phyloP scores from a whole-genome alignment of 2,113 vertebrate genomes.

The Pseudonaja textilis region DNA sequence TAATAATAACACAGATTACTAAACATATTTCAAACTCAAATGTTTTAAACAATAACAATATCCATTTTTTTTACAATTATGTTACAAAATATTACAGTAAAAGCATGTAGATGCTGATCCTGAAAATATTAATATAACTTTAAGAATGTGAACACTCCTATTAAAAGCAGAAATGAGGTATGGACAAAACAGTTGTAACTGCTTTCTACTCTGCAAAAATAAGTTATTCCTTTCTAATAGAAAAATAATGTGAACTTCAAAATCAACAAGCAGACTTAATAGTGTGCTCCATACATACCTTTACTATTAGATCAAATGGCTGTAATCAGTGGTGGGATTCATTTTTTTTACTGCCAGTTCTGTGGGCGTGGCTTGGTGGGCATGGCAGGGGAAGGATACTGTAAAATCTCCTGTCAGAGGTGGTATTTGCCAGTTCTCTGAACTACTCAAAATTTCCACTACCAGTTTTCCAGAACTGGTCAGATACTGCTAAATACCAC shows the following conservation, averaged over 20 bases:
- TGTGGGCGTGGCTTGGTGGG: too few relatives aligned
- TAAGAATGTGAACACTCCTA: not conserved
- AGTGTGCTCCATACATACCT: too few relatives aligned
- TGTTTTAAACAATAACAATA: not conserved
- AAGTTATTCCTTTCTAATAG: not conserved
- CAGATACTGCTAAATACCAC: too few relatives aligned
- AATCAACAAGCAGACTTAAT: not conserved
- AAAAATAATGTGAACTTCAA: not conserved
- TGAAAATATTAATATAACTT: not conserved
- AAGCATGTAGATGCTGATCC: not conserved
- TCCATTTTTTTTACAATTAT: not conserved
- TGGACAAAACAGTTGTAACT: not conserved
- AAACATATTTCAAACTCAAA: constrained; percentile 8
- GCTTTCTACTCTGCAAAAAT: not conserved
- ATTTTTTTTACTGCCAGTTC: too few relatives aligned
- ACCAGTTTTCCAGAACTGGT: too few relatives aligned
- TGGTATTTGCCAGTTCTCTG: too few relatives aligned
- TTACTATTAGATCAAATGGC: too few relatives aligned
- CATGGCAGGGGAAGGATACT: too few relatives aligned
- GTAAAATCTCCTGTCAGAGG: too few relatives aligned
- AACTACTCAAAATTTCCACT: too few relatives aligned
- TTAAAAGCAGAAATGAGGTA: not conserved
- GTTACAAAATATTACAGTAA: constrained; percentile 5
- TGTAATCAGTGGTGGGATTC: too few relatives aligned
- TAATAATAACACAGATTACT: constrained; percentile 28